Evolutionary conservation across 1,140 invertebrate genomes (phyloP).

Genomic region (Drosophila ercepeae): DNA sequence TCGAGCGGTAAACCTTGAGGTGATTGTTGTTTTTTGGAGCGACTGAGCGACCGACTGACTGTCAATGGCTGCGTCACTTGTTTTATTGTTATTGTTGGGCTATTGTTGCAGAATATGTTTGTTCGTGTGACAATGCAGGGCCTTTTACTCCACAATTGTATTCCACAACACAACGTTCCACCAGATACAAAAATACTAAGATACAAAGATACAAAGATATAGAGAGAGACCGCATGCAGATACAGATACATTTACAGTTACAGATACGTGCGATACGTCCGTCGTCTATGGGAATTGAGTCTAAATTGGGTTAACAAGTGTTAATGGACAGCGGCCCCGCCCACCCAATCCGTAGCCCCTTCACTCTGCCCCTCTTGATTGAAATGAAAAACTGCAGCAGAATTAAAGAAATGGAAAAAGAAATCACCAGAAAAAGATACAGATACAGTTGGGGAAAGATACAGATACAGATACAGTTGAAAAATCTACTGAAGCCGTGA

Average conservation of each 20-base stretch:
- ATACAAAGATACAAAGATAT: slow-evolving; percentile 13
- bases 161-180: slow-evolving; percentile 37
- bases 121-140: slow-evolving; percentile 71
- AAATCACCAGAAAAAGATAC: background rate
- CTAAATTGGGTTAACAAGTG: slow-evolving; percentile 81
- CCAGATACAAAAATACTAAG: slow-evolving; percentile 6
- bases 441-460: background rate
- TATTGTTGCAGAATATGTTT: background rate
- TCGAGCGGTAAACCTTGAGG: slow-evolving; percentile 65
- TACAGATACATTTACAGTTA: slow-evolving; percentile 17
- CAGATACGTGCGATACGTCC: slow-evolving; percentile 45
- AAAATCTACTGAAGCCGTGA: background rate
- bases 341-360: slow-evolving; percentile 10
- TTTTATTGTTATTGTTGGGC: slow-evolving; percentile 49
- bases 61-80: slow-evolving; percentile 67
- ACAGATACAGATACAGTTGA: background rate
- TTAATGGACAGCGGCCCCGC: slow-evolving; percentile 70
- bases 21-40: slow-evolving; percentile 36
- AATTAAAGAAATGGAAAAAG: slow-evolving; percentile 11
- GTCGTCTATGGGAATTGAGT: slow-evolving; percentile 77
- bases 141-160: slow-evolving; percentile 47
- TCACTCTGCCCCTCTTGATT: background rate
- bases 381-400: slow-evolving; percentile 58
- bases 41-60: slow-evolving; percentile 48
- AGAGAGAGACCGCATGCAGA: slow-evolving; percentile 5